Evolutionary conservation across 2,888 invertebrate species (phyloP), one percentile per base, ranked within the genome.

Genomic region (Anorthoa munda): DNA sequence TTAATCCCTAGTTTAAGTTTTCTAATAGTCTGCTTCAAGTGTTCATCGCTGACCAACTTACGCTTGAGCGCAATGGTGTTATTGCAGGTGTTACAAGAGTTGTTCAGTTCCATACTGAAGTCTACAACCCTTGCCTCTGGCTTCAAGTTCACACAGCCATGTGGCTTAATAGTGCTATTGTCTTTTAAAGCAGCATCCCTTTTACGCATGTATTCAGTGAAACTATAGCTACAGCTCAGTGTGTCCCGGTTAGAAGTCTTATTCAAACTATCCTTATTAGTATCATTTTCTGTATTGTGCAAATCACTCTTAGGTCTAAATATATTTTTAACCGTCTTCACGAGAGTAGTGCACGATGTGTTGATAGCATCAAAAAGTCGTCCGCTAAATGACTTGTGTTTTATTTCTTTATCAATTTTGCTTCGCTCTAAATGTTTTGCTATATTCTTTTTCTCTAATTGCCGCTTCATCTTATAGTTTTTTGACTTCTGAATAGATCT

Each of bases 1-100:
- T 95, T 94, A 50, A 96, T 94, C n/a, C 95, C 96, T 45, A 93
- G 76, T 86, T 95, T 96, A 5, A 96, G 90, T 83, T 94, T 95
- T 64, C 92, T 93, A 2, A 96, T 85, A 11, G 94, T 95, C 69
- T 87, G 82, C 77, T 91, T 93, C 46, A 95, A 87, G 55, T 91
- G 84, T 17, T 89, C 87, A 72, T 95, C 90, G 26, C 90, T 89
- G 18, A 72, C 75, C 48, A 94, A 75, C 88, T 95, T 96, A 1
- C 88, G 82, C 85, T 90, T 92, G 11, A 95, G 84, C 2, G 85
- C 66, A 2, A 85, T 69, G 0, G 95, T 95, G 79, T 95, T 89
- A 63, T 95, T 91, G 79, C 95, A 96, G 0, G 95, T 94, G 45
- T 88, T 90, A 75, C 96, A 95, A 2, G 88, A 86, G 72, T 86